These are phyloP conservation scores for Coenonympha arcania DNA, from an alignment of 2,888 invertebrate species.

Conservation along the genomic window DNA sequence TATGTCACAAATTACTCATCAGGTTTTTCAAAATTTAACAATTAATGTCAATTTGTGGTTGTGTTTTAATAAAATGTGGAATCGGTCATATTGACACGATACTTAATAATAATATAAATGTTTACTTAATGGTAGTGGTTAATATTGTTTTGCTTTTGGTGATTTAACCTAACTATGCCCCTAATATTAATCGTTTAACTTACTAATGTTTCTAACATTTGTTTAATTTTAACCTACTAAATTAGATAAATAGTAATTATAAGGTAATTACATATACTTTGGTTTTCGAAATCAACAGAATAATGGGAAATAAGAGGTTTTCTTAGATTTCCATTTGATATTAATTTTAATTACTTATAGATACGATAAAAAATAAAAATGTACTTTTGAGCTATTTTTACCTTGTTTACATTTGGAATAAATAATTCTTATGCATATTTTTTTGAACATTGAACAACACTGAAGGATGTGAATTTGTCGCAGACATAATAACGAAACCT, in stretches of 20 bases:
- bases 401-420: no score
- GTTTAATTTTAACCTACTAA: slow-evolving; percentile 3
- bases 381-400: no score
- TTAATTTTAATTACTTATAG: no score
- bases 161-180: not conserved
- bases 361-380: no score
- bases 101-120: slow-evolving; percentile 4
- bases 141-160: slow-evolving; percentile 3
- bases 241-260: not conserved
- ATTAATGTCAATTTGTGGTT: slow-evolving; percentile 23
- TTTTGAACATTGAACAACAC: no score
- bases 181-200: slow-evolving; percentile 11
- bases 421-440: no score
- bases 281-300: not conserved
- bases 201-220: slow-evolving; percentile 20
- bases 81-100: slow-evolving; percentile 2
- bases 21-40: not conserved
- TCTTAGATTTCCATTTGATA: no score
- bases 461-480: no score
- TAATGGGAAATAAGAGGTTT: not conserved
- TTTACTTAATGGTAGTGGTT: slow-evolving; percentile 16
- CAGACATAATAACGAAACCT: no score
- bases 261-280: not conserved
- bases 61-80: slow-evolving; percentile 14
- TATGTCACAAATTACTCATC: not conserved